Evolutionary conservation across 2,113 vertebrate species (phyloP), one percentile per base, ranked within the genome.

Genomic region (Ceyx margarethae): DNA sequence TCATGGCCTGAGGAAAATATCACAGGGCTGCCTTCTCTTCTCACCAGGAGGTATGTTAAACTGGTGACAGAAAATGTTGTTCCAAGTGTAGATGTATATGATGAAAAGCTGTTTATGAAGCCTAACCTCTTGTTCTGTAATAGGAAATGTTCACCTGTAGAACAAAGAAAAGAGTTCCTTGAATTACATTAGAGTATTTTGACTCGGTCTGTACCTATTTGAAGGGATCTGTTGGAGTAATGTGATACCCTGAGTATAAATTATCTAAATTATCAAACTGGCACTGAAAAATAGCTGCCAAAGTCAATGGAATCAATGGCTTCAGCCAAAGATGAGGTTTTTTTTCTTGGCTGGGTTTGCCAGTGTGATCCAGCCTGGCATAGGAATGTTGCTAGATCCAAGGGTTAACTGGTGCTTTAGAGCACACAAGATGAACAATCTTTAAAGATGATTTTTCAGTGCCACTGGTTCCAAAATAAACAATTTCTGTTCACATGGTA

Each of bases 21-120:
- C 95, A 95, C 92, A 95, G 92, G 95, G 77, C 92, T 94, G 93
- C 74, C 92, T 95, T 94, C 86, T 94, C 92, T 92, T 93, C 93
- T 95, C 92, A 82, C 56, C 87, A 46, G 95, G 68, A 96, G 94
- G 94, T 96, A 95, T 62, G 95, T 95, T 95, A 92, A 94, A 89
- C 64, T 92, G 79, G 67, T 58, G 62, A 66, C 50, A 89, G 67
- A 85, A 91, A 85, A 77, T 54, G 25, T 90, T 90, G 65, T 91
- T 95, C 69, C 17, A 58, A 81, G 33, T 87, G 42, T 93, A 81
- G 78, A 78, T 87, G 17, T 89, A 11, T 79, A 9, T 87, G 50
- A 64, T 46, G 28, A 80, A 86, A 93, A 94, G 16, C 23, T 94
- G 2, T 68, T 82, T 79, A 11, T 91, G 58, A 92, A 94, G 62